Base-by-base conservation (phyloP, 2,113 vertebrate species). In the Ceratotherium simum region DNA sequence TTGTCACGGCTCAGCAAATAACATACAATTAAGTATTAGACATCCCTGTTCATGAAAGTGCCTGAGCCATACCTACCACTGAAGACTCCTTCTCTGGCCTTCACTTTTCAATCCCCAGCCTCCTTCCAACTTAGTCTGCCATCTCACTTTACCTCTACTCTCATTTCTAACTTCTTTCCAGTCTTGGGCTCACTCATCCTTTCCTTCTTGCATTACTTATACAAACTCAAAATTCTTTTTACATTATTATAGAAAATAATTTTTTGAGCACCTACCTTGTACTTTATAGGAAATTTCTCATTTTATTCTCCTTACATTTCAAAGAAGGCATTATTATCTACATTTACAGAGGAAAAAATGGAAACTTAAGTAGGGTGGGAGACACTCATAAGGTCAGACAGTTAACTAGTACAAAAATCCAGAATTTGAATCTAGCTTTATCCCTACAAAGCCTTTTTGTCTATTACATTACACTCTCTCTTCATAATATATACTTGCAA, bases 281-380 rank as follows among this genome's bases (percentile, higher is more conserved):
- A 56, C 17, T 75, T 93, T 64, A 82, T 70, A 72, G 27, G 29
- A 72, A 39, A n/a, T 48, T 46, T 92, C 33, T 83, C 14, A 75
- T 58, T 88, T 90, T 51, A 65, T 56, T 64, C 39, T 70, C 10
- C 29, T 8, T 25, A 12, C 27, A 75, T 91, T 85, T 88, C 33
- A 78, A 76, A 89, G 54, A 91, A 60, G 42, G 11, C 12, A 82
- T 65, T 80, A 42, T 73, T 72, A 69, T 46, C 56, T n/a, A 75
- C 42, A 42, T 82, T 90, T 65, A 60, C 14, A 51, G 62, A 92
- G 84, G 65, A 72, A 48, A 65, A 82, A 81, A 91, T 21, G 76
- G 21, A 84, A 8, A 31, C 36, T 76, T 70, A 48, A 9, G 82
- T 23, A 69, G 60, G 73, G 6, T 81, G 11, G 42, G n/a, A 73